Conservation (phyloP, 2,113 vertebrate species). For the Brachypteracias leptosomus region DNA sequence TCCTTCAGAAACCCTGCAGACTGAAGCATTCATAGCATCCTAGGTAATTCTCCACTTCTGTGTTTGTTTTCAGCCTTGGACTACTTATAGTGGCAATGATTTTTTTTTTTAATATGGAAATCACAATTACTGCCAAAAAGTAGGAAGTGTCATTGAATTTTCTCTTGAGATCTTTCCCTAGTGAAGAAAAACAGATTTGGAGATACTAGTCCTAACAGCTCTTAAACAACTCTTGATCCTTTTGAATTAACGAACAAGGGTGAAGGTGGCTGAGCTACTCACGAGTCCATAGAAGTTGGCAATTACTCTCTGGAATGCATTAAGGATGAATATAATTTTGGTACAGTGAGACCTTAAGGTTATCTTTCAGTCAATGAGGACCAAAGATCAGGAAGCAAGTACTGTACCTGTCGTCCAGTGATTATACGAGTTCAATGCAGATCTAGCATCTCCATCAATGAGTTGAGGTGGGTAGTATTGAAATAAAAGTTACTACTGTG, state of each 20-base stretch:
- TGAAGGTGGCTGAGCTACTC: neutral
- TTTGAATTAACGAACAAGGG: neutral
- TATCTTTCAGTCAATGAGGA: neutral
- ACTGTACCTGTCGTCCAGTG: neutral
- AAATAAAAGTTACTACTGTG: neutral
- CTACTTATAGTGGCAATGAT: neutral
- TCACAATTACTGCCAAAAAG: neutral
- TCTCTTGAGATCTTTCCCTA: neutral
- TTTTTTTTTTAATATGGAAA: neutral
- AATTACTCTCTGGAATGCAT: slow-evolving; percentile 9
- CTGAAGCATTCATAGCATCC: neutral
- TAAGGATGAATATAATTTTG: neutral
- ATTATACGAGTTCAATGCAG: neutral
- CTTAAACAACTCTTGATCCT: neutral
- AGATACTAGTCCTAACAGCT: slow-evolving; percentile 8
- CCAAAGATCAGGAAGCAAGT: neutral
- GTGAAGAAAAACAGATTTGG: neutral
- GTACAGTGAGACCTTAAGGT: neutral
- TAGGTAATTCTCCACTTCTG: neutral
- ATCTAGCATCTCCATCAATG: neutral
- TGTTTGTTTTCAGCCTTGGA: neutral
- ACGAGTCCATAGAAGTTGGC: neutral
- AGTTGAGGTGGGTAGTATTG: neutral
- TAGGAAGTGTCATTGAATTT: neutral
- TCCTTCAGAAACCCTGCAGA: neutral